Evolutionary conservation across 1,140 invertebrate genomes (phyloP).

Genomic region (Oedothorax gibbosus): DNA sequence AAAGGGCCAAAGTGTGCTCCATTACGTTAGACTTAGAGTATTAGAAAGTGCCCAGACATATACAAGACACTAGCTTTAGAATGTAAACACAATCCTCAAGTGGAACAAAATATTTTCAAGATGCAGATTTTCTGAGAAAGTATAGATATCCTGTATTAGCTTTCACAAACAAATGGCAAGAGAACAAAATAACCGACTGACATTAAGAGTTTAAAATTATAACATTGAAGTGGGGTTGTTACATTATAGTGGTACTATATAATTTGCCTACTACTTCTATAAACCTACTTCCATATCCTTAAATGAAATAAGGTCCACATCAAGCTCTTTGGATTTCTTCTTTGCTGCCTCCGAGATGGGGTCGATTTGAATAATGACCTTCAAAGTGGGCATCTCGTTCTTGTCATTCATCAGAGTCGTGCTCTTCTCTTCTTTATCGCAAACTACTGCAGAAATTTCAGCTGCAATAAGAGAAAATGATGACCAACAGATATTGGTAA

Average conservation of each 20-base stretch:
- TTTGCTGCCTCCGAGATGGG: conserved; percentile 78
- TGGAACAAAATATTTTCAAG: too few relatives aligned
- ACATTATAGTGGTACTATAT: neutral
- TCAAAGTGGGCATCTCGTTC: conserved; percentile 84
- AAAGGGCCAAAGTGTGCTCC: too few relatives aligned
- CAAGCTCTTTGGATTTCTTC: conserved; percentile 81
- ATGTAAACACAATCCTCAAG: too few relatives aligned
- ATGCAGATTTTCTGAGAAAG: too few relatives aligned
- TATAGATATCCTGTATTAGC: too few relatives aligned
- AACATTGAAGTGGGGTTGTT: too few relatives aligned
- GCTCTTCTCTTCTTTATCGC: conserved; percentile 91
- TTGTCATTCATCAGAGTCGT: conserved; percentile 81
- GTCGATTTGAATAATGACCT: conserved; percentile 86
- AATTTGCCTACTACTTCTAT: too few relatives aligned
- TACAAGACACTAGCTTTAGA: too few relatives aligned
- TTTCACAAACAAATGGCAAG: too few relatives aligned
- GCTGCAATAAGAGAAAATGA: conserved; percentile 71
- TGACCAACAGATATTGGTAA: neutral
- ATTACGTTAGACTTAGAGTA: too few relatives aligned
- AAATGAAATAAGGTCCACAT: conserved; percentile 86
- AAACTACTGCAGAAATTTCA: conserved; percentile 86
- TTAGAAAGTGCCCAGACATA: too few relatives aligned
- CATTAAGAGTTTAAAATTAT: neutral
- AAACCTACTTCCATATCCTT: conserved; percentile 83
- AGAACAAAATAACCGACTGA: neutral